phyloP scores from a whole-genome alignment of 2,797 vertebrate species.

The Pagetopsis macropterus region DNA sequence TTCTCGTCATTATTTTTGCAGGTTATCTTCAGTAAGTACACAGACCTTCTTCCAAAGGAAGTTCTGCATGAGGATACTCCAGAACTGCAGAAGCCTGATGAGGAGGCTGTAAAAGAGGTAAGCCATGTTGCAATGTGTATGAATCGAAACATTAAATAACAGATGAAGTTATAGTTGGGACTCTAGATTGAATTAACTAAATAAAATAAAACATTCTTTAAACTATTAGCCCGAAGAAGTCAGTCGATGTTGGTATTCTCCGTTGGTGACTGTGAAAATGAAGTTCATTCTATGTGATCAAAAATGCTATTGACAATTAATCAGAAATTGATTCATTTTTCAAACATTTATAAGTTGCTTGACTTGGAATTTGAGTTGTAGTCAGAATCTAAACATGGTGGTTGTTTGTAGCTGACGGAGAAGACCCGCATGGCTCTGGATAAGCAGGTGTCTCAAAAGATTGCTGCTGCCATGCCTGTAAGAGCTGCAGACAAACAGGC shows the following conservation, averaged over 20 bases:
- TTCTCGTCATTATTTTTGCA: slow-evolving; percentile 65
- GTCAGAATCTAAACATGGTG: neutral
- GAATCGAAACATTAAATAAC: neutral
- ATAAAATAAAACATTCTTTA: neutral
- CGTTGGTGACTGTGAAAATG: neutral
- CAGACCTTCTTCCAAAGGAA: slow-evolving; percentile 96
- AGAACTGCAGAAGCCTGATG: slow-evolving; percentile 93
- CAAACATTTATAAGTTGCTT: neutral
- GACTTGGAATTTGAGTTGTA: neutral
- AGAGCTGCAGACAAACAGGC: slow-evolving; percentile 97
- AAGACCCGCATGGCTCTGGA: slow-evolving; percentile 94
- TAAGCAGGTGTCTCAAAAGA: slow-evolving; percentile 97
- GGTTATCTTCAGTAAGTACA: slow-evolving; percentile 98
- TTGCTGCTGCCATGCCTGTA: slow-evolving; percentile 98
- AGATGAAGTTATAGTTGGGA: neutral
- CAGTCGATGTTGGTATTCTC: neutral
- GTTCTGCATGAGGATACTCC: slow-evolving; percentile 92
- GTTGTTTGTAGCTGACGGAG: slow-evolving; percentile 89
- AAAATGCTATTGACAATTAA: neutral
- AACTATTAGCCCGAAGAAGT: neutral
- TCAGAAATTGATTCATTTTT: neutral
- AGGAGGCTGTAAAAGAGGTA: slow-evolving; percentile 95
- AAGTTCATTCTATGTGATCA: neutral
- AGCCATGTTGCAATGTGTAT: neutral
- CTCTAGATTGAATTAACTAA: neutral